Evolutionary conservation across 2,888 invertebrate genomes (phyloP), one percentile per base, ranked within the genome.

Genomic region (Neoaliturus tenellus): DNA sequence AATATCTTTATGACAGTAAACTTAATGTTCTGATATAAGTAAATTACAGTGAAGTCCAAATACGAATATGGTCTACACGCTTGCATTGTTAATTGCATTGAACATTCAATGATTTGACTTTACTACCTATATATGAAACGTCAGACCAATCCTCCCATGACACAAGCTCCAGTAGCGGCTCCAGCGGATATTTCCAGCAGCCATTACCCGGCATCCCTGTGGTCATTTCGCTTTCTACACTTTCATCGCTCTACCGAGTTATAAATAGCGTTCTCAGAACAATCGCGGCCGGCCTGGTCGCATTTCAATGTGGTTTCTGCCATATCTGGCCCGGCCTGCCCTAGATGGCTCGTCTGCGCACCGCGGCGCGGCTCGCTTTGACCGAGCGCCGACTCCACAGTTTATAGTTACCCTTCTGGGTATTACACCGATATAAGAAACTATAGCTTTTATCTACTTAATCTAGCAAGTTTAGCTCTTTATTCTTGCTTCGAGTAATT

Each of bases 201-300:
- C 39, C 23, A 33, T 39, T 39, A 28, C 39, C 39, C 28, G 2
- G 28, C 28, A 35, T 39, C 69, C 39, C 69, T 20, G 14, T 69
- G 69, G 69, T 39, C 69, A 39, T 44, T 44, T 44, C 73, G 73
- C 73, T 75, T 75, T 75, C 73, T 75, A 41, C 73, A 75, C 73
- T 75, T 75, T 75, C 73, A 75, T 75, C 41, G 41, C 39, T 71
- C 35, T 23, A 14, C 67, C 35, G 67, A 23, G 73, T 75, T 75
- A 75, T 75, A 75, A 75, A 75, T 75, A 75, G 73, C 73, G 44
- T 75, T 44, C 73, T 6, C 10, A 35, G 73, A 75, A 75, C 73
- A 75, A 75, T 75, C 44, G 44, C 6, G n/a, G 44, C 41, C 31
- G 39, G 35, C 39, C 20, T 35, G 35, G 69, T 69, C 69, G 69